Base-by-base conservation (phyloP, 1,140 invertebrate genomes). In the Littorina saxatilis region DNA sequence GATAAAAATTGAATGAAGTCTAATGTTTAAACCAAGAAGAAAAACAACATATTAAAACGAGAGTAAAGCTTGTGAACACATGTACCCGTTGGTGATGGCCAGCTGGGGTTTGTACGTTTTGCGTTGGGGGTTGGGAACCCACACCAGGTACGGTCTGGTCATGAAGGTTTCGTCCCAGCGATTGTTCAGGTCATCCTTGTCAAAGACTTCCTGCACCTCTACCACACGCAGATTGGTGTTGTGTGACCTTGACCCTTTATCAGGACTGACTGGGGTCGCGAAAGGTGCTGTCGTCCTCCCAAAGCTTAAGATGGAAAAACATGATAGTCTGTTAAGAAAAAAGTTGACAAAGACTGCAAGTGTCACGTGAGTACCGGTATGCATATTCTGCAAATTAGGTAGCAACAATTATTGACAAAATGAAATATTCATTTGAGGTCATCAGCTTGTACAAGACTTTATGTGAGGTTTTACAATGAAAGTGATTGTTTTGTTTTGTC, bases 131-230 rank as follows among this genome's bases (percentile, higher is more conserved):
- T 88, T 89, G 7, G 89, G 89, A 32, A 90, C 86, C 90, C 90
- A 91, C 0, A 91, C 86, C 79, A 87, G 87, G 74, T 83, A 88
- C 47, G 89, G 84, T 50, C 87, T 88, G 9, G 89, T 82, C 35
- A 89, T 50, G 83, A 90, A 91, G 1, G 88, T 88, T 11, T 88
- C 86, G 76, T 90, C 86, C 89, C 88, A 91, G 17, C 83, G 81
- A 29, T 83, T 86, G 66, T 84, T 83, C 13, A 90, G 80, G 70
- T 91, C 89, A n/a, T 86, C 82, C 13, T 86, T 58, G 52, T 91
- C 89, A 87, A 90, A 90, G 35, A 90, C 82, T 61, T 91, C 89
- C 79, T 91, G 89, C 7, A 90, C 90, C 82, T 91, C 83, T 2
- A 90, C 85, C 47, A 86, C 32, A 15, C 84, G 83, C n/a, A 86